A percentile compares a stretch with the other conserved stretches of the same genome.
These are phyloP conservation scores for Seira musarum DNA, from an alignment of 2,888 invertebrate genomes.

Conservation along the genomic window DNA sequence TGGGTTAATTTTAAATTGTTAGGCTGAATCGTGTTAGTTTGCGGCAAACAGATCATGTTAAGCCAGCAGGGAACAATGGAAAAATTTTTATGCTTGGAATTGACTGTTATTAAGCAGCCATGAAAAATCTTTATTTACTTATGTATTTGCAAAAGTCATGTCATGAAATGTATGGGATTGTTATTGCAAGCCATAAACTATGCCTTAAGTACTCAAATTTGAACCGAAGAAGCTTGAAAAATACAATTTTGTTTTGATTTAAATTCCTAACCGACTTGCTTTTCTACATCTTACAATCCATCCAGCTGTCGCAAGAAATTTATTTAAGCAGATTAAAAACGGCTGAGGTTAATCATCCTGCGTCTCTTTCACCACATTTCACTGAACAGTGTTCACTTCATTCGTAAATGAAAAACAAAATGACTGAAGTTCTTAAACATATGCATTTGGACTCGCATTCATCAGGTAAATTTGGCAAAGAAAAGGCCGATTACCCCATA, in stretches of 20 bases:
- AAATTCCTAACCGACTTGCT: background rate
- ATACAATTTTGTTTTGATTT: background rate
- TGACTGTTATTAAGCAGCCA: too few species aligned
- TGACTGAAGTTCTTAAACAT: background rate
- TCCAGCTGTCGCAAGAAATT: background rate
- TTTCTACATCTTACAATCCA: too few species aligned
- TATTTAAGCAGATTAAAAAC: background rate
- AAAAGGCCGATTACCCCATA: conserved; percentile 1
- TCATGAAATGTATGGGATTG: too few species aligned
- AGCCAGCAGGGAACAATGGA: conserved; percentile 20
- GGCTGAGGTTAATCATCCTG: too few species aligned
- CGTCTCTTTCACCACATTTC: too few species aligned
- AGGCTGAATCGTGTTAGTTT: conserved; percentile 27
- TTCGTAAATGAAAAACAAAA: background rate
- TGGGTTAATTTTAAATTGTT: too few species aligned
- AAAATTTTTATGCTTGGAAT: too few species aligned
- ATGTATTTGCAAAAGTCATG: background rate
- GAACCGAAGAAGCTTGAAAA: background rate
- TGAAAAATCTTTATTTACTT: too few species aligned
- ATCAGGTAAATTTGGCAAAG: background rate
- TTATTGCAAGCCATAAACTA: too few species aligned
- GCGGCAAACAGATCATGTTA: conserved; percentile 37
- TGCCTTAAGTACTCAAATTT: background rate
- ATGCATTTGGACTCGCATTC: too few species aligned
- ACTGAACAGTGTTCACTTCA: too few species aligned